phyloP scores from a whole-genome alignment of 92 coral and sea anemone genomes.

The Umimayanthus kanabou region DNA sequence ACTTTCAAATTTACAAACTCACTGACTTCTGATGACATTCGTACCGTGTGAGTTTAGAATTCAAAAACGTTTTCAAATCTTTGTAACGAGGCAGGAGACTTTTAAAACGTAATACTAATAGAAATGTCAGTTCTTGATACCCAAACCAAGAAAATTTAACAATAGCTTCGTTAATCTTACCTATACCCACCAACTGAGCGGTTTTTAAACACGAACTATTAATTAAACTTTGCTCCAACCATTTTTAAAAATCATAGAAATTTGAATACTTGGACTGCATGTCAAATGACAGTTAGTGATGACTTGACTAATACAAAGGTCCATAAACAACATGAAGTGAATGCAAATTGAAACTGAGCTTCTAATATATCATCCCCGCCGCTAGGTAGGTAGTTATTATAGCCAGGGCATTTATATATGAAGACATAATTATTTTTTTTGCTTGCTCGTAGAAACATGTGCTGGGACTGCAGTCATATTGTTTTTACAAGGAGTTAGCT shows the following conservation, averaged over 20 bases:
- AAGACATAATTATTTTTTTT: too few relatives aligned
- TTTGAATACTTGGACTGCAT: background rate
- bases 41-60: background rate
- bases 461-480: background rate
- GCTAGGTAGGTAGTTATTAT: background rate
- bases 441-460: background rate
- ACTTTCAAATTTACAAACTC: background rate
- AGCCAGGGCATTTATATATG: background rate
- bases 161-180: background rate
- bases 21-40: background rate
- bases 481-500: background rate
- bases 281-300: background rate
- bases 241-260: background rate
- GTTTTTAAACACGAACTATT: too few relatives aligned
- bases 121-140: background rate
- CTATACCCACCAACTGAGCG: background rate
- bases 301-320: background rate
- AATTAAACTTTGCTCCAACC: background rate
- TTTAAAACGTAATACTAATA: too few relatives aligned
- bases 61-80: background rate
- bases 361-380: background rate
- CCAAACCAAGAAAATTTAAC: background rate
- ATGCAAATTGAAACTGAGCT: background rate
- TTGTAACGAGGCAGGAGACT: background rate
- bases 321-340: background rate